phyloP scores from a whole-genome alignment of 1,140 invertebrate genomes.

The Condylostylus longicornis region DNA sequence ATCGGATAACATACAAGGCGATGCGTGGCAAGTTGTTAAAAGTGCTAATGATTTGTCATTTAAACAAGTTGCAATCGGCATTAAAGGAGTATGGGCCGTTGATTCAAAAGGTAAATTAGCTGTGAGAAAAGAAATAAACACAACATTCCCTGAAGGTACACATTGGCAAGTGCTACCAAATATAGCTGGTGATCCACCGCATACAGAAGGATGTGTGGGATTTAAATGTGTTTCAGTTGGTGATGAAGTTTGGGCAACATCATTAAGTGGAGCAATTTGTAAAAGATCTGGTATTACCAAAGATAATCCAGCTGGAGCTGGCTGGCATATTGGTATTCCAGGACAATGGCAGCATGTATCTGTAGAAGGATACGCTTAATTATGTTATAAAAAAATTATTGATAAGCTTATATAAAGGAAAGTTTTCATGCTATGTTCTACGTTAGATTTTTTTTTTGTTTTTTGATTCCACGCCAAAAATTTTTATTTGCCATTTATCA shows the following conservation, averaged over 20 bases:
- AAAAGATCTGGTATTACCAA: slow-evolving; percentile 53
- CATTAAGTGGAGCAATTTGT: slow-evolving; percentile 52
- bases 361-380: slow-evolving; percentile 23
- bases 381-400: slow-evolving; percentile 1
- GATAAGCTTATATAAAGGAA: too few species aligned
- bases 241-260: slow-evolving; percentile 56
- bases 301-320: slow-evolving; percentile 51
- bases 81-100: slow-evolving; percentile 52
- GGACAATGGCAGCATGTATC: slow-evolving; percentile 29
- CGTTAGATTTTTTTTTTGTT: too few species aligned
- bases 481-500: too few species aligned
- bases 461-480: too few species aligned
- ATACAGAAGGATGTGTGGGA: slow-evolving; percentile 37
- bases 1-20: slow-evolving; percentile 41
- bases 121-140: slow-evolving; percentile 49
- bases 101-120: slow-evolving; percentile 46
- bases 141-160: slow-evolving; percentile 55
- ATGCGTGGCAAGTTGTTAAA: slow-evolving; percentile 27
- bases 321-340: slow-evolving; percentile 57
- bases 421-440: too few species aligned
- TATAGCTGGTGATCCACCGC: slow-evolving; percentile 41
- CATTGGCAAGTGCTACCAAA: slow-evolving; percentile 49
- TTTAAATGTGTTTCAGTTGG: slow-evolving; percentile 51
- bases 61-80: slow-evolving; percentile 58
- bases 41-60: slow-evolving; percentile 42